Conservation (phyloP, 2,113 vertebrate species). For the Hippopotamus amphibius region DNA sequence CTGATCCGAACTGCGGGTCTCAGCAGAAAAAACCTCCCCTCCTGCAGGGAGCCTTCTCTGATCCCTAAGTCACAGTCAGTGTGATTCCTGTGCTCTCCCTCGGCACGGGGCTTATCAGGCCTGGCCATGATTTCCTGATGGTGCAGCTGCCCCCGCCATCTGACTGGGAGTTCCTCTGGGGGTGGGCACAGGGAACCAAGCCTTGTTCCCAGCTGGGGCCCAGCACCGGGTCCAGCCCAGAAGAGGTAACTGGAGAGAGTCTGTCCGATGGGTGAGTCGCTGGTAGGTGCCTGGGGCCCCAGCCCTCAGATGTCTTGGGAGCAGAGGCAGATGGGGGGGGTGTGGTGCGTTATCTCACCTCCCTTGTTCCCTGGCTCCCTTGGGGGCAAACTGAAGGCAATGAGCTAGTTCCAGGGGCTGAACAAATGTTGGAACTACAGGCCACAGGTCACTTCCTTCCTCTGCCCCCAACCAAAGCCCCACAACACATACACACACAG, state of each 20-base stretch:
- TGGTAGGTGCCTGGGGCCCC: neutral
- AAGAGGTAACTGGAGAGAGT: neutral
- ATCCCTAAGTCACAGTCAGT: neutral
- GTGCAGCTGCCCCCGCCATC: neutral
- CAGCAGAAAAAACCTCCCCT: neutral
- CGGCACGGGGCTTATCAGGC: neutral
- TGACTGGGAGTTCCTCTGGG: conserved; percentile 1
- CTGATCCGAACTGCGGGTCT: neutral
- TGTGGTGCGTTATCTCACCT: neutral
- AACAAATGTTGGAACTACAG: neutral
- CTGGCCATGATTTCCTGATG: conserved; percentile 39
- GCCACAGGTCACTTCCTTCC: neutral
- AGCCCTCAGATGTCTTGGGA: neutral
- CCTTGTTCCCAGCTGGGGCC: neutral
- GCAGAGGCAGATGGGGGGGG: no score
- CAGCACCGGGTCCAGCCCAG: neutral
- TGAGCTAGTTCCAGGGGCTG: neutral
- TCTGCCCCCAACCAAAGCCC: neutral
- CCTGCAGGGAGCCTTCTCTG: conserved; percentile 14
- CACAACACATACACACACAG: neutral
- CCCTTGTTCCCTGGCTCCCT: neutral
- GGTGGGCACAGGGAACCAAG: neutral
- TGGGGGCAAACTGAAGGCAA: neutral
- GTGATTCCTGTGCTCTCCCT: neutral
- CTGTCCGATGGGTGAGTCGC: neutral